Base-by-base conservation (phyloP, 2,888 invertebrate genomes). In the Nomada fucata region DNA sequence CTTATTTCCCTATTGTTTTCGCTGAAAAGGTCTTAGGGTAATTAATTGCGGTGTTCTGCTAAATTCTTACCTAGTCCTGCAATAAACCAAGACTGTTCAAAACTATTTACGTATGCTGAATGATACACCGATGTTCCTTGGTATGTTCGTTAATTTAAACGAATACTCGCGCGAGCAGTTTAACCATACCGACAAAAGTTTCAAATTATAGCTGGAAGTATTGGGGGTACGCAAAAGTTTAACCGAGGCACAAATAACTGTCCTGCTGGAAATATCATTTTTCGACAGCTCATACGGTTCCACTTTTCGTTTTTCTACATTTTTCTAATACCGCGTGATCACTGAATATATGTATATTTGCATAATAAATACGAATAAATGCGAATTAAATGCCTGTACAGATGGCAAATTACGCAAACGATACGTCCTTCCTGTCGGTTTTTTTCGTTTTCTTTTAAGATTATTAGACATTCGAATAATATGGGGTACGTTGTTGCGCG, bases 1-100 rank as follows among this genome's bases (percentile, higher is more conserved):
- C 20, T 79, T 53, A 69, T 64, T 59, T 52, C 29, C 26, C 23
- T 2, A 9, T 64, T 69, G 11, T 69, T 26, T 20, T 4, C 0
- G 10, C 1, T n/a, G 20, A 15, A 23, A 0, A n/a, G 61, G 47
- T 18, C 15, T 15, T 11, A 18, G 10, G 23, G 18, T 15, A 29
- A 26, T 64, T 59, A 42, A 69, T 47, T 65, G 2, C 13, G 1
- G 20, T 29, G 18, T 26, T 9, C 57, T 9, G 13, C 9, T n/a
- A 29, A 26, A 44, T 63, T 26, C 15, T 13, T 4, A 42, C 10
- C 11, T 42, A 18, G 15, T 5, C 2, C 0, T 2, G 0, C 4
- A 44, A 53, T 29, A 11, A 18, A 11, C 11, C 11, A n/a, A 15
- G 47, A 0, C 11, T 11, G 15, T 47, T 20, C 4, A 1, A 18